Base-by-base conservation (phyloP, 2,113 vertebrate species). In the Neopipo cinnamomea region DNA sequence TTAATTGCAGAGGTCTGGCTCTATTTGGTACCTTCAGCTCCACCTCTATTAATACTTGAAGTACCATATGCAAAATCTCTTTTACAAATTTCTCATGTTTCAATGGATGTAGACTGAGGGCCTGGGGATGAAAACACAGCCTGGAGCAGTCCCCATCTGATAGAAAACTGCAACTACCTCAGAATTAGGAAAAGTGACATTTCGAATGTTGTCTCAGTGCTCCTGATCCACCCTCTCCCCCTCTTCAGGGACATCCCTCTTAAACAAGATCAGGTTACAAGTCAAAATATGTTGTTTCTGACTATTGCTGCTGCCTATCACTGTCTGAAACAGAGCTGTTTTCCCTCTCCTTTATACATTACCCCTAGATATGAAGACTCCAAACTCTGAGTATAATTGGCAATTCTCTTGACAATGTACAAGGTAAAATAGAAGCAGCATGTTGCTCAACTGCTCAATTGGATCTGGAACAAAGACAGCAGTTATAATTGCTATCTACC, bases 361-460 rank as follows among this genome's bases (percentile, higher is more conserved):
- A 84, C 41, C 35, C 67, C 20, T 59, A 84, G 67, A 91, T 88
- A 91, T 28, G 86, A 96, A 81, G 86, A 81, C 67, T 85, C 65
- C 88, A 89, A 93, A 79, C 37, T 85, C 93, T 78, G 65, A 94
- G 79, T 0, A 0, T 90, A 96, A 93, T 61, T 96, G 96, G 84
- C 84, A 96, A 94, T 92, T 94, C 88, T 89, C 81, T 88, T 93
- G 86, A 95, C 86, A 95, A 81, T 19, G 61, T 66, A 92, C 59
- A 92, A 89, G 74, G 92, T 88, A 91, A 96, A 97, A 96, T 21
- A 94, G 90, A 89, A 93, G 67, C 71, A 91, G 90, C 41, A n/a
- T 47, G 72, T 68, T 96, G 78, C 65, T 94, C 84, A 90, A 12
- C 82, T 84, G 81, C 93, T 92, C 71, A 20, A 15, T 58, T 92